These are phyloP conservation scores for Bolinopsis microptera DNA, from an alignment of 37 sponge, comb jelly and placozoan genomes.

Conservation along the genomic window DNA sequence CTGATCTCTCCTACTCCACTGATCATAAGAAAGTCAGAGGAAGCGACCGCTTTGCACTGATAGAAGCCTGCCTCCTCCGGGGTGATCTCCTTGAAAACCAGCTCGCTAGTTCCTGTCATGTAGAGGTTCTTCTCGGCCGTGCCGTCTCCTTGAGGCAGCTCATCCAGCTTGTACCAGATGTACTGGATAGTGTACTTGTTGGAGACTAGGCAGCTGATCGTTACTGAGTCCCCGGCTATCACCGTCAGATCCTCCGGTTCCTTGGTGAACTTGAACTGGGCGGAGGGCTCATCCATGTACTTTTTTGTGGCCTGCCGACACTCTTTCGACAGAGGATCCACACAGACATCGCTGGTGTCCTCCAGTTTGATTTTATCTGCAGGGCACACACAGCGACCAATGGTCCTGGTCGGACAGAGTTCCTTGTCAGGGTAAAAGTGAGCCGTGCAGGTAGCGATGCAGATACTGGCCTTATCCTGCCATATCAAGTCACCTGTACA, in stretches of 20 bases:
- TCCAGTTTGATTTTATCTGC: not conserved
- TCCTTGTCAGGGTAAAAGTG: constrained; percentile 35
- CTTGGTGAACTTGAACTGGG: constrained; percentile 48
- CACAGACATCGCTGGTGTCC: constrained; percentile 5
- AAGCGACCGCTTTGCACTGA: constrained; percentile 5
- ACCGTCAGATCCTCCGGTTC: constrained; percentile 14
- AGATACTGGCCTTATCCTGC: not conserved
- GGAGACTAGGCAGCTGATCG: constrained; percentile 12
- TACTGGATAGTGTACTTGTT: constrained; percentile 7
- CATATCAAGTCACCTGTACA: constrained; percentile 16
- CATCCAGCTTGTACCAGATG: constrained; percentile 54
- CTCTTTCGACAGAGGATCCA: not conserved
- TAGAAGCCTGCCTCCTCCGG: constrained; percentile 24
- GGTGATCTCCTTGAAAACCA: constrained; percentile 30
- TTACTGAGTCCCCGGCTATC: not conserved
- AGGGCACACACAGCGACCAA: constrained; percentile 32
- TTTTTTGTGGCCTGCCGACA: not conserved
- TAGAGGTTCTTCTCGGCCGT: constrained; percentile 59
- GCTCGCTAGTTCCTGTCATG: constrained; percentile 49
- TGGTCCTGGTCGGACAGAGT: constrained; percentile 46
- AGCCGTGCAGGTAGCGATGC: constrained; percentile 55
- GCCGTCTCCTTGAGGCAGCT: constrained; percentile 47
- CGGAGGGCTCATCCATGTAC: constrained; percentile 64
- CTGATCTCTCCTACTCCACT: constrained; percentile 28
- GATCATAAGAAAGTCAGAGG: constrained; percentile 27